Evolutionary conservation across 2,888 invertebrate genomes (phyloP).

Genomic region (Drosophila flavopinicola): DNA sequence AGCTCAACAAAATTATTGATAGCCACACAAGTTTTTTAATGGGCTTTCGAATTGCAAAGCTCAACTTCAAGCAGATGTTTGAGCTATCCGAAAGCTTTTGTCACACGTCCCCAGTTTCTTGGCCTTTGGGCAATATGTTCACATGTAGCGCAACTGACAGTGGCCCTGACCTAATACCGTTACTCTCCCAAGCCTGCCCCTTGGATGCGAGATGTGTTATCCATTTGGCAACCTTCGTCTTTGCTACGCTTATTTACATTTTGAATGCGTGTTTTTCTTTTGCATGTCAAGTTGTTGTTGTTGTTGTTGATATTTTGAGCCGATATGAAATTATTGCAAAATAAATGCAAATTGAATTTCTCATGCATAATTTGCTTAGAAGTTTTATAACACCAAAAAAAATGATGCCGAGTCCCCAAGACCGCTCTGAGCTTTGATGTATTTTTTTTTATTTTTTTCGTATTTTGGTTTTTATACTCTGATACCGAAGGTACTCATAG

Average conservation of each 20-base stretch:
- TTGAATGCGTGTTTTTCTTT: slow-evolving; percentile 62
- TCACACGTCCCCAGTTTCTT: slow-evolving; percentile 9
- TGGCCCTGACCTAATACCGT: slow-evolving; percentile 31
- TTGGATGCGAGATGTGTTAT: not conserved
- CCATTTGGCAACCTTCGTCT: slow-evolving; percentile 20
- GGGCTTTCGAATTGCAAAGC: too few relatives aligned
- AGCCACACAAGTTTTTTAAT: too few relatives aligned
- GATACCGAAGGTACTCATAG: too few relatives aligned
- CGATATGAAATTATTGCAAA: slow-evolving; percentile 79
- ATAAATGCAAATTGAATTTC: slow-evolving; percentile 80
- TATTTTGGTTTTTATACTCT: slow-evolving; percentile 21
- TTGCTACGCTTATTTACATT: slow-evolving; percentile 48
- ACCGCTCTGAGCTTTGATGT: slow-evolving; percentile 67
- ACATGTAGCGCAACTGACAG: slow-evolving; percentile 39
- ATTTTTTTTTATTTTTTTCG: slow-evolving; percentile 30
- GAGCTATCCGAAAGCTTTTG: not conserved
- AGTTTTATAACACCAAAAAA: slow-evolving; percentile 53
- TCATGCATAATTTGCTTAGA: slow-evolving; percentile 78
- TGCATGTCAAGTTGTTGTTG: slow-evolving; percentile 43
- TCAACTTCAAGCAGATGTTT: not conserved
- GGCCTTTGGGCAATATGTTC: slow-evolving; percentile 1
- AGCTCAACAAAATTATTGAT: too few relatives aligned
- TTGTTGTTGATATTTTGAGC: slow-evolving; percentile 52
- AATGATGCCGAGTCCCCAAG: slow-evolving; percentile 21
- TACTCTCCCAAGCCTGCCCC: not conserved